Evolutionary conservation across 2,113 vertebrate genomes (phyloP), one percentile per base, ranked within the genome.

Genomic region (Thalassoma bifasciatum): DNA sequence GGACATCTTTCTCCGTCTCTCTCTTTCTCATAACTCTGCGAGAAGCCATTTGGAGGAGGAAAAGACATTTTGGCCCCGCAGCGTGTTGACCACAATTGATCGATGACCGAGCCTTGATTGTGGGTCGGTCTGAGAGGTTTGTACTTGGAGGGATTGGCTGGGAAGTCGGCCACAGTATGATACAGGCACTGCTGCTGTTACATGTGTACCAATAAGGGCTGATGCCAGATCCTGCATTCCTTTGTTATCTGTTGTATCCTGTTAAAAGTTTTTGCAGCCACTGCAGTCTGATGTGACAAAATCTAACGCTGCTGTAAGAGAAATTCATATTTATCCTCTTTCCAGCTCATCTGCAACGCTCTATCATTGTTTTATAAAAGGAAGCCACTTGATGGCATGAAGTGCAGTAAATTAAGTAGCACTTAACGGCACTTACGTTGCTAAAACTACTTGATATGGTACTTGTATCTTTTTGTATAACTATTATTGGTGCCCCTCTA

Each of bases 81-180:
- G 80, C 79, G 60, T 26, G 61, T 68, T 81, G 80, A 87, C 82
- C 81, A 38, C 54, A 64, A 59, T 44, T 85, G 79, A 86, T 84
- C 60, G 81, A 90, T 89, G 86, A 76, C 66, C 34, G 8, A 47
- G 75, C 61, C 82, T 86, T 50, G 63, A 70, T 51, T 73, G 51
- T 49, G 38, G 62, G 38, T 51, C 16, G 13, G 53, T 40, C 47
- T 68, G 23, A 4, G 3, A 17, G 57, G 38, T n/a, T 57, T 49
- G 52, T 36, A 46, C 26, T 61, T n/a, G 30, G 21, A 17, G 44
- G 10, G 67, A n/a, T n/a, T 44, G n/a, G 23, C 49, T 56, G 22
- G 11, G 17, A 67, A 54, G n/a, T 50, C 34, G 38, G 38, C 23
- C 21, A 36, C 4, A 38, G 30, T 26, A 30, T 40, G 17, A 21